Evolutionary conservation across 1,140 invertebrate genomes (phyloP), one percentile per base, ranked within the genome.

Genomic region (Polypedilum vanderplanki): DNA sequence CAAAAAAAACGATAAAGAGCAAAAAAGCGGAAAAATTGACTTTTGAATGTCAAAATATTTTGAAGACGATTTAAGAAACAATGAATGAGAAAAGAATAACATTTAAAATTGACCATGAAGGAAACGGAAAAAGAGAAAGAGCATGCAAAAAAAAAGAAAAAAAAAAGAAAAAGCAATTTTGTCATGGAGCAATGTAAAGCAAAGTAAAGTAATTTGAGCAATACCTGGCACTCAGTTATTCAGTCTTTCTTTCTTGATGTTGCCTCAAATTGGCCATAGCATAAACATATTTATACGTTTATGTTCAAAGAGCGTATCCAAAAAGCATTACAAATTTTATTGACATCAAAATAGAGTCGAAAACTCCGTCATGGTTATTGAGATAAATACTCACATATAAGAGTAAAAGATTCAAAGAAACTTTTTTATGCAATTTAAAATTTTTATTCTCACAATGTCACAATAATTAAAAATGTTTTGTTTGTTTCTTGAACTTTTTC

Each of bases 341-440:
- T 70, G 65, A 70, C 65, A 70, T 70, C 65, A 70, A 70, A 70
- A 70, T 70, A 70, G 65, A 70, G 65, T 70, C 20, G 65, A 70
- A 70, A 70, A 70, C 65, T 70, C 65, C 65, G 65, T 70, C 65
- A 70, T 18, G 65, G 15, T 70, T 20, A 70, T 70, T 18, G 65
- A 70, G 65, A 70, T 70, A 70, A 70, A 70, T 18, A 67, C 7
- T 67, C 10, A 12, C 46, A 57, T 57, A 33, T 3, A 5, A 33
- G 24, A 33, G 24, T 33, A 33, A 33, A 33, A 33, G 24, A 33
- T 33, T 33, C 24, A 33, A 33, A 5, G 24, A 33, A 33, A 33
- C 1, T 5, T 3, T 3, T 33, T 33, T 33, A 33, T 33, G 24
- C 24, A 33, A 33, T 5, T 5, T 33, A 33, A 33, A 5, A 33